Base-by-base conservation (phyloP, 37 sponge, comb jelly and placozoan genomes). In the Chondrosia reniformis region DNA sequence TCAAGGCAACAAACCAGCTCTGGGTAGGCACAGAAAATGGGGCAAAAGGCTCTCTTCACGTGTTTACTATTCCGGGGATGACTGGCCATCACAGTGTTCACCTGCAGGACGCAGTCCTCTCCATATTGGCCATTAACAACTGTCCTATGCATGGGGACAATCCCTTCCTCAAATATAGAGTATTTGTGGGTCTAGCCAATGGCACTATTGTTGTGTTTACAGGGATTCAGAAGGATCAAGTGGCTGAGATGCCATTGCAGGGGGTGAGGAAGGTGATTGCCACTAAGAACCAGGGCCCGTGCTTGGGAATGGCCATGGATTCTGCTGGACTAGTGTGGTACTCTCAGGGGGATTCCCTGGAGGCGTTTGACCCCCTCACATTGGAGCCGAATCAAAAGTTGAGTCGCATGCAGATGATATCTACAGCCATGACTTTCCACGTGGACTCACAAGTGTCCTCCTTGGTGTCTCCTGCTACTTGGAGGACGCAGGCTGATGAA, bases 11-110 rank as follows among this genome's bases (percentile, higher is more conserved):
- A 0, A 74, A 80, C 43, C 89, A 93, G 80, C 77, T 93, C 43
- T 93, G 93, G 93, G 86, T 93, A n/a, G 89, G 89, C 17, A 85
- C 89, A 34, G 93, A 93, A 74, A 85, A 93, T 71, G 89, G 86
- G 9, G 64, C 63, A 24, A 93, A 85, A 81, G 93, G 93, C 0
- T 88, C 93, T 4, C 86, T 88, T 40, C 88, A 93, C 38, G 93
- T 93, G 30, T 93, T 88, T 84, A 79, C 85, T 38, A 77, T 93
- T 17, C 89, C 93, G 17, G 86, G 88, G 76, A 85, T 88, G 89
- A 74, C 80, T 12, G 45, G 55, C 32, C 89, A 93, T 57, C 86
- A 93, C 55, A 78, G 82, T 46, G 73, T 88, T 38, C 93, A 93
- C 74, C 74, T 93, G 31, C 93, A 88, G 63, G 93, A 93, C 62